These are phyloP conservation scores for Glaucomys volans DNA, from an alignment of 2,113 vertebrate species.

Conservation along the genomic window DNA sequence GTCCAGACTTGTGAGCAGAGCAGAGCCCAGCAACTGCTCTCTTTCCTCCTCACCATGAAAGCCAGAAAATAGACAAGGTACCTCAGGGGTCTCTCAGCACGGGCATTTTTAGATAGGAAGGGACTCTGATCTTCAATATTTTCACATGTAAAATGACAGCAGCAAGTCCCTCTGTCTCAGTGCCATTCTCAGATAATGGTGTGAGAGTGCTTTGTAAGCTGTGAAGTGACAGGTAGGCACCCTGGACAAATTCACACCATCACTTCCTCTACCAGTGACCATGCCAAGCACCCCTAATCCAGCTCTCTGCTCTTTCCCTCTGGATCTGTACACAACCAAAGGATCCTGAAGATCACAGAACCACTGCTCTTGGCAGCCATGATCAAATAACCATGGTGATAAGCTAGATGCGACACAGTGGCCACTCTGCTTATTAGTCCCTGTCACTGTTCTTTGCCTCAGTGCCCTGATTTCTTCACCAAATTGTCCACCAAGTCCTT, in stretches of 20 bases:
- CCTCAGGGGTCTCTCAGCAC: slow-evolving; percentile 30
- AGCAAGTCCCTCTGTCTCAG: neutral
- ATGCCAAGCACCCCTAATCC: neutral
- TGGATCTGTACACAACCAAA: neutral
- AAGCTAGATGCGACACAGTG: neutral
- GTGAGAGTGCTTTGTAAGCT: neutral
- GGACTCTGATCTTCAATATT: neutral
- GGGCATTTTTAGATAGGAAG: neutral
- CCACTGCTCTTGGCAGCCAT: neutral
- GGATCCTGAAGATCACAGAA: neutral
- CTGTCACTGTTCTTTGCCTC: neutral
- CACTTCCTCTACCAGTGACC: neutral
- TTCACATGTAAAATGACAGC: neutral
- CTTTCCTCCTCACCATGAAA: neutral
- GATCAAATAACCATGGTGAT: neutral
- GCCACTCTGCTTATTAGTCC: neutral
- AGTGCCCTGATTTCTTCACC: slow-evolving; percentile 88
- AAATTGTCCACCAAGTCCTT: slow-evolving; percentile 92
- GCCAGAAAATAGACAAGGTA: neutral
- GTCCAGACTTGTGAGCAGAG: neutral
- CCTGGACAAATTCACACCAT: neutral
- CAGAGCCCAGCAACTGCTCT: neutral
- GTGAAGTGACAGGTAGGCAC: neutral
- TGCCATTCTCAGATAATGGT: neutral
- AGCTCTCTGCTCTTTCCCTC: fast-evolving